Conservation (phyloP, 2,888 invertebrate species). For the Plagodis dolabraria region DNA sequence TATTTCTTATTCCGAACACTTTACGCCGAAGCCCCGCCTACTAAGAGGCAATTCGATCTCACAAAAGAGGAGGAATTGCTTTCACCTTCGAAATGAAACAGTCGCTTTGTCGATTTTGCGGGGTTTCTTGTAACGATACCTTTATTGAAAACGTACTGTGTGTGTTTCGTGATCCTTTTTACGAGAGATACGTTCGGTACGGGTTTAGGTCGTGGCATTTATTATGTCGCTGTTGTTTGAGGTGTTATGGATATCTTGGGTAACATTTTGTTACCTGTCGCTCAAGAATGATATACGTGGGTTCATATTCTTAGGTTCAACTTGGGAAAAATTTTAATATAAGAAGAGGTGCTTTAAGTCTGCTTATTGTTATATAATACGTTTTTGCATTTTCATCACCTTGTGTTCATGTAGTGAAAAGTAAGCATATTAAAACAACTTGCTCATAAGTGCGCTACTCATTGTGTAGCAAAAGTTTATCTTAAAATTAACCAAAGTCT, state of each 20-base stretch:
- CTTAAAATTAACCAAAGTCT: conserved; percentile 40
- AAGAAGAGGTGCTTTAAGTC: too few relatives aligned
- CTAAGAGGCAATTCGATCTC: conserved; percentile 71
- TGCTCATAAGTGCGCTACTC: conserved; percentile 26
- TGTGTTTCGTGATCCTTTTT: conserved; percentile 59
- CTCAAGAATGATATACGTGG: too few relatives aligned
- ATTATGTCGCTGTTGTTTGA: conserved; percentile 40
- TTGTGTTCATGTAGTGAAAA: conserved; percentile 11
- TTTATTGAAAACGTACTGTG: conserved; percentile 69
- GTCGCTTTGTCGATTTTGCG: conserved; percentile 72
- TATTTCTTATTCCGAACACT: conserved; percentile 57
- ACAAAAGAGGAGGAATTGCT: conserved; percentile 74
- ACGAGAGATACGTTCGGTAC: conserved; percentile 46
- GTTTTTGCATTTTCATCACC: conserved; percentile 21
- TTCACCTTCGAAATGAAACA: conserved; percentile 75
- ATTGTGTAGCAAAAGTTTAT: conserved; percentile 46
- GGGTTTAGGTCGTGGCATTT: conserved; percentile 47
- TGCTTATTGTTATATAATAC: conserved; percentile 24
- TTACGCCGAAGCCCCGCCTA: conserved; percentile 66
- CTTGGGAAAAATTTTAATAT: too few relatives aligned
- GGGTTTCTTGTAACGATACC: conserved; percentile 67
- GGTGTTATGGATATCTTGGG: background rate
- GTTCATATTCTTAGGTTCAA: too few relatives aligned
- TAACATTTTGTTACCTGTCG: background rate
- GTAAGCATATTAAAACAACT: conserved; percentile 22